These are phyloP conservation scores for Gisinianus flammeolus DNA, from an alignment of 2,888 invertebrate genomes.

Conservation along the genomic window DNA sequence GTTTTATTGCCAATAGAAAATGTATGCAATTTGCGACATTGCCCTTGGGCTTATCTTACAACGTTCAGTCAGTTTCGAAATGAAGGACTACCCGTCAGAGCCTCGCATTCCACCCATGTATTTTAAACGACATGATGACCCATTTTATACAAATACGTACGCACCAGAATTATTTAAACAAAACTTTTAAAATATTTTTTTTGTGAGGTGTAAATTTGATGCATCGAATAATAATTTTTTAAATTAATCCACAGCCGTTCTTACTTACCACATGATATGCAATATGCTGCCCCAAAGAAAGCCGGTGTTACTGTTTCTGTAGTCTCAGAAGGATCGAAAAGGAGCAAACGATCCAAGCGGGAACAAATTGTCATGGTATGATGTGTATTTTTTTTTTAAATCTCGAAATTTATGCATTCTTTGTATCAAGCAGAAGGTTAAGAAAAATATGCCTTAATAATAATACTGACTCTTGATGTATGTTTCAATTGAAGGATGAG, in stretches of 20 bases:
- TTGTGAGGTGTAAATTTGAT: neutral
- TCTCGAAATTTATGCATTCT: neutral
- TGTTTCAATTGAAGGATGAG: constrained; percentile 46
- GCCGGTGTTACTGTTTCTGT: constrained; percentile 60
- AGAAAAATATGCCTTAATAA: neutral
- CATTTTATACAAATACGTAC: constrained; percentile 73
- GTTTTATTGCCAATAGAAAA: constrained; percentile 72
- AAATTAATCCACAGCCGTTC: constrained; percentile 48
- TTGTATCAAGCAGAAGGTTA: neutral
- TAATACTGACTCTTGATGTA: neutral
- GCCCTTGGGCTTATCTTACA: constrained; percentile 88
- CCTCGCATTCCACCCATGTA: constrained; percentile 89
- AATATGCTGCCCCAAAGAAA: constrained; percentile 65
- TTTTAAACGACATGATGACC: constrained; percentile 74
- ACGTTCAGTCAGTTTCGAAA: constrained; percentile 84
- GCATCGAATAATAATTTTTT: neutral
- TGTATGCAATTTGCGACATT: constrained; percentile 96
- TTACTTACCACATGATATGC: constrained; percentile 82
- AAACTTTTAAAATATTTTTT: neutral
- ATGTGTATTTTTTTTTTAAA: neutral
- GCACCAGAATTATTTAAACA: constrained; percentile 56
- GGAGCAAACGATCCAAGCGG: constrained; percentile 34
- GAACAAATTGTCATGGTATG: constrained; percentile 41
- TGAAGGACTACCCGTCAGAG: constrained; percentile 87
- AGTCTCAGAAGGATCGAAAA: constrained; percentile 51